Evolutionary conservation across 2,888 invertebrate species (phyloP), one percentile per base, ranked within the genome.

Genomic region (Oligia strigilis): DNA sequence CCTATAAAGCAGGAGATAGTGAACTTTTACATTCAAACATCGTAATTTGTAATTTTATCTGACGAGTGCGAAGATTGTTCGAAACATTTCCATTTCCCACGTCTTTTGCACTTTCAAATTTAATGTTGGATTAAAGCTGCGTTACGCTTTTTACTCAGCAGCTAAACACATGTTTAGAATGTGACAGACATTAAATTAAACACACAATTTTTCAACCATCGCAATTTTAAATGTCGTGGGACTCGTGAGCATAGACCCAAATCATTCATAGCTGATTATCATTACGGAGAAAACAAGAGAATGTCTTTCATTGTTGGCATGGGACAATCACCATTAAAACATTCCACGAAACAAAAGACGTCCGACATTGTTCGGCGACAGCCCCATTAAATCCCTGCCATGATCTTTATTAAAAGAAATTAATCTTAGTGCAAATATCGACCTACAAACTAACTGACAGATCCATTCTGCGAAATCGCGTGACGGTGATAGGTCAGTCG

Each of bases 31-130:
- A 79, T 85, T 78, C 23, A 73, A 75, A 69, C 60, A 46, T 66
- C 58, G 58, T 78, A 78, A 79, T 74, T 72, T 49, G 65, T 82
- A 77, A 81, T 82, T 81, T 74, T 52, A 75, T 81, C 77, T 83
- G 77, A 78, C 77, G 82, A 87, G 70, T 76, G 75, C 70, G n/a
- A 78, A 81, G 74, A 88, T 88, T 88, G 83, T 83, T 43, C 70
- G 66, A 36, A n/a, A n/a, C n/a, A n/a, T n/a, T n/a, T n/a, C 19
- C 13, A 77, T 72, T 89, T 89, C 88, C 80, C 87, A 88, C 88
- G 85, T 78, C 71, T 77, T 80, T 74, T 66, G 62, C 75, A 85
- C 87, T 89, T 89, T 89, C 87, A 85, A 89, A 88, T 82, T 75
- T 74, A 85, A 82, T 80, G 75, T 73, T 43, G 58, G 49, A 49